Evolutionary conservation across 2,797 vertebrate genomes (phyloP), one percentile per base, ranked within the genome.

Genomic region (Tragopan temminckii): DNA sequence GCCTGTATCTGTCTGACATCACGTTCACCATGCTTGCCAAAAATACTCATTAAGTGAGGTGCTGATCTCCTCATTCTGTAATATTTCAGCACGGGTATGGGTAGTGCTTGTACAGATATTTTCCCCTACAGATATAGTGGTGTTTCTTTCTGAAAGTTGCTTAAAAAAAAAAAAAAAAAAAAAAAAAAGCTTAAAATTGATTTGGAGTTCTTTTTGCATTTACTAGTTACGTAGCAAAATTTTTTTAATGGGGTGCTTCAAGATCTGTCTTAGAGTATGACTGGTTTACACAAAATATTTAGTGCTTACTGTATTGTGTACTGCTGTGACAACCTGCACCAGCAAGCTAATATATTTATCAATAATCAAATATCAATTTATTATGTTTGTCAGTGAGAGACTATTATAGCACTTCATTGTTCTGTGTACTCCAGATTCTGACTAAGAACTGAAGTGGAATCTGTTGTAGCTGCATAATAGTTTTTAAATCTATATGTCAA

Each of bases 1-100:
- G 96, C 93, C 93, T 97, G 96, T 97, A 89, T 97, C 94, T 98
- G 96, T 98, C 96, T 97, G 95, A 97, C 88, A 94, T 92, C 95
- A 94, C 62, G 52, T 96, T 97, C 95, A 96, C 89, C 95, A 97
- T 89, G 96, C 97, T 97, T 98, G 96, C 93, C 83, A 94, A 91
- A 94, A 84, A 50, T 78, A 62, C 59, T 89, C 58, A 81, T 92
- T 92, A 89, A 93, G 61, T 50, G 59, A 95, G 87, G 77, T 79
- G 90, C 74, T 93, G 89, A 95, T 89, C 15, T 76, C 82, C 64
- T 91, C 92, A 85, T 91, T 88, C 33, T 57, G 1, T 61, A 67
- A 58, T 87, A 57, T 61, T 80, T 27, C 53, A 85, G 12, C 80
- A 20, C 20, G 72, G 71, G 71, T 80, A 66, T 83, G 25, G 20